A percentile compares a stretch with the other conserved stretches of the same genome.
phyloP scores from a whole-genome alignment of 2,113 vertebrate genomes.

The Edolisoma coerulescens region DNA sequence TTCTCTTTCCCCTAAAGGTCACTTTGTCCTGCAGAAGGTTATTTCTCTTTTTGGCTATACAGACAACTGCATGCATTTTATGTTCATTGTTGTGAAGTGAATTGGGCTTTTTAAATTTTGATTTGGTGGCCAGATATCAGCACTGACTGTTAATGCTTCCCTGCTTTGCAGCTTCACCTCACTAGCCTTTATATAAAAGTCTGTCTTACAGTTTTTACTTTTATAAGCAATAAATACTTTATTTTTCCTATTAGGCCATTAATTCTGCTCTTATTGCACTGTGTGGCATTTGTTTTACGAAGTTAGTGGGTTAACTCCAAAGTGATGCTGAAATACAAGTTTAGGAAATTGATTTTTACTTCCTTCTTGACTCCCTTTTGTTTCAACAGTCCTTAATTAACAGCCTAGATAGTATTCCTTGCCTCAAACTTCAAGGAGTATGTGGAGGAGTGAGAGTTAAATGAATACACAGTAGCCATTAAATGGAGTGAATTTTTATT shows the following conservation, averaged over 20 bases:
- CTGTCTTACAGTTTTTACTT: background rate
- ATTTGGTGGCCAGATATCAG: background rate
- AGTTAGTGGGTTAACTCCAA: background rate
- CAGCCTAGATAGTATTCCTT: background rate
- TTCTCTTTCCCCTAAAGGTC: background rate
- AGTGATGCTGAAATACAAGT: conserved; percentile 10
- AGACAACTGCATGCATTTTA: background rate
- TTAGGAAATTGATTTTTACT: conserved; percentile 37
- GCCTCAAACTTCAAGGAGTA: background rate
- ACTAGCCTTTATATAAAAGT: background rate
- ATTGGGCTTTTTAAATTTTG: background rate
- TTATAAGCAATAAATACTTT: conserved; percentile 14
- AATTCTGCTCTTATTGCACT: conserved; percentile 3
- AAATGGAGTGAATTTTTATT: background rate
- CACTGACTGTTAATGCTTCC: background rate
- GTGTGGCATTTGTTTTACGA: background rate
- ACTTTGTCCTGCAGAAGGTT: background rate
- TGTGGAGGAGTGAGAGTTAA: background rate
- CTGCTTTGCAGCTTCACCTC: background rate
- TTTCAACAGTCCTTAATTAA: conserved; percentile 39
- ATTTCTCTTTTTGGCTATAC: background rate
- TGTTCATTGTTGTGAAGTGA: background rate
- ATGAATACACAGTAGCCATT: background rate
- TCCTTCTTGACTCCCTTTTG: background rate
- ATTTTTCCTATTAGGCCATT: conserved; percentile 18